These are phyloP conservation scores for Drosophila burlai DNA, from an alignment of 1,140 invertebrate genomes.

Conservation along the genomic window DNA sequence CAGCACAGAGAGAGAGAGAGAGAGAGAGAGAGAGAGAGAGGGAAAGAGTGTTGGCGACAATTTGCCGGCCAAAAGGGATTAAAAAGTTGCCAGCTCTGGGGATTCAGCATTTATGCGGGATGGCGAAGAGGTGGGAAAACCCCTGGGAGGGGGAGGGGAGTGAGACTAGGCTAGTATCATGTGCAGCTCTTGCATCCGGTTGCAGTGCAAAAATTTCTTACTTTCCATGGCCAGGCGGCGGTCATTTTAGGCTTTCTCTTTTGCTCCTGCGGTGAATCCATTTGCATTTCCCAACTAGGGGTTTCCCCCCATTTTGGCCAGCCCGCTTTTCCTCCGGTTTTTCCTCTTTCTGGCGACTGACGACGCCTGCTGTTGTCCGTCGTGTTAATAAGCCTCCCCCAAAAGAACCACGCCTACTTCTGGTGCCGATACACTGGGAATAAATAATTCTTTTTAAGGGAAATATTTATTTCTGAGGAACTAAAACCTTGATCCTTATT, in stretches of 20 bases:
- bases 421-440: background rate
- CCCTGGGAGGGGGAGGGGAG: background rate
- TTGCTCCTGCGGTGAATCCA: conserved; percentile 39
- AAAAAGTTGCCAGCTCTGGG: conserved; percentile 66
- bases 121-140: background rate
- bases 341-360: conserved; percentile 5
- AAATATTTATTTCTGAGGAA: background rate
- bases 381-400: conserved; percentile 54
- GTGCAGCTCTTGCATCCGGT: conserved; percentile 18
- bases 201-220: conserved; percentile 60
- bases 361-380: conserved; percentile 12
- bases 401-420: conserved; percentile 8
- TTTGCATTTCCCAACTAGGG: conserved; percentile 73
- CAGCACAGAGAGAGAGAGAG: background rate
- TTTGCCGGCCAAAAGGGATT: conserved; percentile 75
- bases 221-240: conserved; percentile 45
- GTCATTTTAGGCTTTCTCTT: conserved; percentile 4
- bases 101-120: conserved; percentile 72
- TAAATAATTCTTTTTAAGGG: background rate
- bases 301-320: background rate
- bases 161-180: conserved; percentile 16
- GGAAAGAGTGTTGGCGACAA: conserved; percentile 52
- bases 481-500: background rate
- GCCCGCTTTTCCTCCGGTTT: background rate
- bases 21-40: no score